These are phyloP conservation scores for Pipra filicauda DNA, from an alignment of 2,113 vertebrate species.

Conservation along the genomic window DNA sequence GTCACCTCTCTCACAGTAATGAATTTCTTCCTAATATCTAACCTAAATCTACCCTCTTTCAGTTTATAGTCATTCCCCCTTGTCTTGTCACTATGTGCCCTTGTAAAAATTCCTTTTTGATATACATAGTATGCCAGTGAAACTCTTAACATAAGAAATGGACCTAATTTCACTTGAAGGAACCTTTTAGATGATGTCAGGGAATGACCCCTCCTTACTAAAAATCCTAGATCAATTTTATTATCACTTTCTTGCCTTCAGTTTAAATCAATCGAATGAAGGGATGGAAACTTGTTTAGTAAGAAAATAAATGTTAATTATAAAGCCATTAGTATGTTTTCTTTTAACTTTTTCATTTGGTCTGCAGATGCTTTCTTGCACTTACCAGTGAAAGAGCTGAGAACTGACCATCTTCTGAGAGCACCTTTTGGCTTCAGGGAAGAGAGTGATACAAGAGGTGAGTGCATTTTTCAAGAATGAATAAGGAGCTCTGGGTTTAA, in stretches of 20 bases:
- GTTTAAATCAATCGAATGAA: background rate
- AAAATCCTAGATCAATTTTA: background rate
- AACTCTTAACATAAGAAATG: background rate
- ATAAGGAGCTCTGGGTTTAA: background rate
- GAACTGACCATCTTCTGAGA: background rate
- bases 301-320: background rate
- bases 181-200: background rate
- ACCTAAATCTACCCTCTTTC: background rate
- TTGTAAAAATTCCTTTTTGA: background rate
- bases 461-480: background rate
- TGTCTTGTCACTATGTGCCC: background rate
- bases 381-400: background rate
- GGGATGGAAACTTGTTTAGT: background rate
- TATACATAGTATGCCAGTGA: background rate
- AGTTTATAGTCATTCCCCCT: background rate
- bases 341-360: background rate
- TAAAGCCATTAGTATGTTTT: background rate
- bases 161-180: background rate
- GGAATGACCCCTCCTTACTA: background rate
- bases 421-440: background rate
- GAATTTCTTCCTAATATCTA: background rate
- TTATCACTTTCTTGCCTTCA: background rate
- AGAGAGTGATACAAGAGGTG: background rate
- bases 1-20: background rate
- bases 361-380: background rate